Percentiles rank a stretch among this genome's conserved stretches.
Evolutionary conservation across 2,797 vertebrate species (phyloP).

Genomic region (Euthynnus affinis): DNA sequence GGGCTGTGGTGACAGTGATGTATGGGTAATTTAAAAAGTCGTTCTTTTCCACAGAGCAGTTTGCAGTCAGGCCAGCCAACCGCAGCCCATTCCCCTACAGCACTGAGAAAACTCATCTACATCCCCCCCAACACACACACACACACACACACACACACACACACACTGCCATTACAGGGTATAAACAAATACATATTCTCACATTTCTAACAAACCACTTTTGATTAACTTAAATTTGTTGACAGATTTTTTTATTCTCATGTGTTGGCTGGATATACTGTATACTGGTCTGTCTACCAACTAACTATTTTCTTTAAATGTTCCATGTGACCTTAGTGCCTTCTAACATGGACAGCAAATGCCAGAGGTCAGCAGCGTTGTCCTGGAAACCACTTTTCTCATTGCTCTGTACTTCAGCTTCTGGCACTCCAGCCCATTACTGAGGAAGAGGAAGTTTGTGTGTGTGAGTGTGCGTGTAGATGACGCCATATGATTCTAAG

Average conservation of each 20-base stretch:
- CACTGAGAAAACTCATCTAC: conserved; percentile 82
- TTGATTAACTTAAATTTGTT: conserved; percentile 11
- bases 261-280: background rate
- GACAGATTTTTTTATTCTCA: background rate
- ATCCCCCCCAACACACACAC: conserved; percentile 57
- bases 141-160: conserved; percentile 27
- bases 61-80: conserved; percentile 84
- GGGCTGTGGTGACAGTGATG: conserved; percentile 83
- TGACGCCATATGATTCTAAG: conserved; percentile 38
- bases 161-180: conserved; percentile 14
- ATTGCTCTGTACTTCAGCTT: conserved; percentile 20
- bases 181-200: conserved; percentile 19
- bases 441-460: conserved; percentile 19
- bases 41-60: conserved; percentile 85
- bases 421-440: conserved; percentile 20
- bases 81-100: conserved; percentile 80
- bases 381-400: conserved; percentile 38
- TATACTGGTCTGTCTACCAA: background rate
- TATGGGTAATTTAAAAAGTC: conserved; percentile 89
- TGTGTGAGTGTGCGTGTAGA: conserved; percentile 27
- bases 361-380: conserved; percentile 35
- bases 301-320: background rate
- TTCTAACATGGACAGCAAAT: conserved; percentile 4
- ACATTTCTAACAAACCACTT: conserved; percentile 3
- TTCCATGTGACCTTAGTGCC: conserved; percentile 8